These are phyloP conservation scores for Elmis aenea DNA, from an alignment of 2,888 invertebrate genomes.

Conservation along the genomic window DNA sequence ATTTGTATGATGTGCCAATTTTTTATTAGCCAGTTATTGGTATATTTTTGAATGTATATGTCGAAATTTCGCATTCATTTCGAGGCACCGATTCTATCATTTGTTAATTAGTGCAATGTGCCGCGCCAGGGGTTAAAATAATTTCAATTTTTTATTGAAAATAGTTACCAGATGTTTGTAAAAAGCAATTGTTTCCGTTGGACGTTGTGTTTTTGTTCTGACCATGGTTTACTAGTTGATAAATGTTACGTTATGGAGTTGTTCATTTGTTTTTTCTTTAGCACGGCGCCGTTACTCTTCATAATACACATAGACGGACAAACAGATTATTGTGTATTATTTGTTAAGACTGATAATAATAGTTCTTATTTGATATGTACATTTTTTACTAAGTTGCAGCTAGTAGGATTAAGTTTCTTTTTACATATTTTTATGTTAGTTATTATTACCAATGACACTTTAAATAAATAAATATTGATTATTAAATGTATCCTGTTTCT, in stretches of 20 bases:
- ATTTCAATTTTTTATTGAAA: constrained; percentile 16
- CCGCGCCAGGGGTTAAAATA: constrained; percentile 7
- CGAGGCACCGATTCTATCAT: constrained; percentile 13
- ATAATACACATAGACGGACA: constrained; percentile 22
- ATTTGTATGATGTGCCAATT: constrained; percentile 22
- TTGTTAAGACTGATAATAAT: constrained; percentile 43
- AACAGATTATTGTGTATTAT: constrained; percentile 37
- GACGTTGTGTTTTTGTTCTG: constrained; percentile 26
- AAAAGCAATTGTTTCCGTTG: constrained; percentile 28
- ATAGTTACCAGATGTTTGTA: constrained; percentile 31
- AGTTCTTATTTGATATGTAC: constrained; percentile 21
- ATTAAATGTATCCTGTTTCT: constrained; percentile 34
- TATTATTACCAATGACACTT: constrained; percentile 37
- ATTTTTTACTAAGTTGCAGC: constrained; percentile 20
- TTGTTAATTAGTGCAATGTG: constrained; percentile 24
- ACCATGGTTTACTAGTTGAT: constrained; percentile 23
- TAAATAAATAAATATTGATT: constrained; percentile 40
- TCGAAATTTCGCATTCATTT: constrained; percentile 7
- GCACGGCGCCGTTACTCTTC: constrained; percentile 19
- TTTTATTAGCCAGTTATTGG: constrained; percentile 15
- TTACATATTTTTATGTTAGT: constrained; percentile 30
- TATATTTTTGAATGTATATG: constrained; percentile 12
- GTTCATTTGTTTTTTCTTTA: constrained; percentile 19
- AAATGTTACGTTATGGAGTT: constrained; percentile 18
- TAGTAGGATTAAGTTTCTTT: constrained; percentile 26